Conservation (phyloP, 2,797 vertebrate genomes). For the Galaxias olidus region DNA sequence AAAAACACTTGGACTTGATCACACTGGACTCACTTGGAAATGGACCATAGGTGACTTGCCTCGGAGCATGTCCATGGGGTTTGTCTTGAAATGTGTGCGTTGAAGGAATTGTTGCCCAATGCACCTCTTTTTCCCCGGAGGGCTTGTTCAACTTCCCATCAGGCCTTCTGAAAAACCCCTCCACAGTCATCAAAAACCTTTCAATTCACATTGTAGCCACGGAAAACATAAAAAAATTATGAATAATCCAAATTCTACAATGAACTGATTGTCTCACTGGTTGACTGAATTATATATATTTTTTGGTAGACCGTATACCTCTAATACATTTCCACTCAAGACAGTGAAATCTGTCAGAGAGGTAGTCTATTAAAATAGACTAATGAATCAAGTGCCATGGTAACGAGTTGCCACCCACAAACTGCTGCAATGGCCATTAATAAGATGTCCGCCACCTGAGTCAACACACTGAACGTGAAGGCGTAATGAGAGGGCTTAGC, state of each 20-base stretch:
- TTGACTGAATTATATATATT: slow-evolving; percentile 20
- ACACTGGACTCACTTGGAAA: slow-evolving; percentile 34
- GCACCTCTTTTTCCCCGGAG: slow-evolving; percentile 18
- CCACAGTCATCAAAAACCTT: slow-evolving; percentile 31
- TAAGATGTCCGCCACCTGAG: slow-evolving; percentile 65
- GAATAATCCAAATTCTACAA: neutral
- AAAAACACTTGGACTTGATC: slow-evolving; percentile 31
- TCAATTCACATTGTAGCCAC: neutral
- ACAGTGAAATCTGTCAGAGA: slow-evolving; percentile 28
- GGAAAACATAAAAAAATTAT: slow-evolving; percentile 16
- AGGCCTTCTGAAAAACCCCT: slow-evolving; percentile 25
- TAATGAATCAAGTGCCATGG: slow-evolving; percentile 39
- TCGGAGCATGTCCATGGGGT: slow-evolving; percentile 10
- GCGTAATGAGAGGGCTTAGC: slow-evolving; percentile 53
- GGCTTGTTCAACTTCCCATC: slow-evolving; percentile 29
- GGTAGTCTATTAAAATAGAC: slow-evolving; percentile 46
- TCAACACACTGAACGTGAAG: slow-evolving; percentile 59
- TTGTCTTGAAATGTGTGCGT: slow-evolving; percentile 10
- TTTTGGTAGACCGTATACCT: neutral
- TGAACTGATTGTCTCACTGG: slow-evolving; percentile 8
- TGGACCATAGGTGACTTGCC: slow-evolving; percentile 32
- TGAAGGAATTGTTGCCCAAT: slow-evolving; percentile 35
- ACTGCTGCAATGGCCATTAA: slow-evolving; percentile 55
- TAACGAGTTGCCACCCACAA: slow-evolving; percentile 58
- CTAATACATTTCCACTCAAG: slow-evolving; percentile 12